Conservation (phyloP, 2,113 vertebrate species). For the Oreochromis spilurus region DNA sequence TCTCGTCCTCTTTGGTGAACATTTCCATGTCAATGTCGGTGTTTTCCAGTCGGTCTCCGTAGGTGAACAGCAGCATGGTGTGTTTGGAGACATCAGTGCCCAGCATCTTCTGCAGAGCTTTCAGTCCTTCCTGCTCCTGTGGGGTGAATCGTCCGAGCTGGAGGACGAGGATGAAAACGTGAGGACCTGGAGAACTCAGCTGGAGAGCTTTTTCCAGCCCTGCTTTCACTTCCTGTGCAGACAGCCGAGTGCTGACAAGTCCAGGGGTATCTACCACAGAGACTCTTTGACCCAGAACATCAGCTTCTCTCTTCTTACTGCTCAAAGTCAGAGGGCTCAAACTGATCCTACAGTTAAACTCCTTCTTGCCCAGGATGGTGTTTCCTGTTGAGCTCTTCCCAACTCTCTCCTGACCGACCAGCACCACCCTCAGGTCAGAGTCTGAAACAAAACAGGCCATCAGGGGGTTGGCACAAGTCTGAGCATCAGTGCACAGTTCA, state of each 20-base stretch:
- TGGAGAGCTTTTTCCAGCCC: not conserved
- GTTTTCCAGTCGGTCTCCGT: not conserved
- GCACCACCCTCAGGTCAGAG: not conserved
- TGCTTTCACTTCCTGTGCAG: not conserved
- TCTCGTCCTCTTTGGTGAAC: not conserved
- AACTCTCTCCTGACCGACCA: not conserved
- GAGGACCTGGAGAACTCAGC: not conserved
- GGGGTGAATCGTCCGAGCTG: not conserved
- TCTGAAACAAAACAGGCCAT: not conserved
- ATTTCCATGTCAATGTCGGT: not conserved
- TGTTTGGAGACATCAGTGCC: not conserved
- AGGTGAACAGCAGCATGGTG: not conserved
- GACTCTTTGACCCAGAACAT: not conserved
- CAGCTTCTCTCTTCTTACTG: not conserved
- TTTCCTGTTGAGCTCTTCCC: slow-evolving; percentile 9
- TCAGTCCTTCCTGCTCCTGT: not conserved
- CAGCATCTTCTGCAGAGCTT: not conserved
- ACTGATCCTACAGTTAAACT: not conserved
- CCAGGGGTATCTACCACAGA: not conserved
- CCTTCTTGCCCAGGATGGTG: not conserved
- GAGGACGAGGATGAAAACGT: not conserved
- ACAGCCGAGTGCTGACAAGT: not conserved
- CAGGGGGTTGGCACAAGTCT: not conserved
- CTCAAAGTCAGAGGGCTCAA: not conserved
- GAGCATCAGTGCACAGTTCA: accelerated